Conservation (phyloP, 2,113 vertebrate genomes). For the Hyperoodon ampullatus region DNA sequence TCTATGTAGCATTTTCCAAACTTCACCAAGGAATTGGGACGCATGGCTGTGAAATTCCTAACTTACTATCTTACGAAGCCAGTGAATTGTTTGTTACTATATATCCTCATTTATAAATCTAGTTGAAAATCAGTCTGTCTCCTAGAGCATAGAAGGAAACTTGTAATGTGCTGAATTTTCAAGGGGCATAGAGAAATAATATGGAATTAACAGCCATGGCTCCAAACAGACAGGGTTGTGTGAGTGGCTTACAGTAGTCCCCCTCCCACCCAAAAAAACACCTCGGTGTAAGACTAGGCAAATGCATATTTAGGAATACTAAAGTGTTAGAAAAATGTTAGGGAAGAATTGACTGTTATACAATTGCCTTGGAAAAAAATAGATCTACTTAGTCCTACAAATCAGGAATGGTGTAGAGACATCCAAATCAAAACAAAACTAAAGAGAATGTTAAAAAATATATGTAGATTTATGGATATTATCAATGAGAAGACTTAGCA, state of each 20-base stretch:
- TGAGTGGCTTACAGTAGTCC: neutral
- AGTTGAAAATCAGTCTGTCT: slow-evolving; percentile 7
- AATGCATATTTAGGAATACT: slow-evolving; percentile 15
- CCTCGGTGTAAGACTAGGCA: neutral
- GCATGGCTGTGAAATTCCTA: slow-evolving; percentile 26
- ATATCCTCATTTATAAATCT: neutral
- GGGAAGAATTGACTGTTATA: neutral
- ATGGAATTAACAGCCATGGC: slow-evolving; percentile 1
- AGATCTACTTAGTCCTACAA: slow-evolving; percentile 58
- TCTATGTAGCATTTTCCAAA: slow-evolving; percentile 13
- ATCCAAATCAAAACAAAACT: slow-evolving; percentile 67
- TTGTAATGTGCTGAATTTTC: neutral
- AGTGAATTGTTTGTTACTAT: slow-evolving; percentile 16
- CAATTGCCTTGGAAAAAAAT: neutral
- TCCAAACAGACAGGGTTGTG: neutral
- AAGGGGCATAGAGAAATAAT: neutral
- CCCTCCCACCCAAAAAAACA: neutral
- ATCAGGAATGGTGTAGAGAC: slow-evolving; percentile 56
- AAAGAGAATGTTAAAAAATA: slow-evolving; percentile 56
- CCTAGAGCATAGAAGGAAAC: neutral
- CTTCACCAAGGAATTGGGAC: slow-evolving; percentile 4
- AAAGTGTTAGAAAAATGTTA: slow-evolving; percentile 21
- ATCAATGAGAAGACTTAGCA: slow-evolving; percentile 73
- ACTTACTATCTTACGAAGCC: slow-evolving; percentile 24
- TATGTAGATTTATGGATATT: slow-evolving; percentile 64